A percentile compares a stretch with the other conserved stretches of the same genome.
phyloP scores from a whole-genome alignment of 2,888 invertebrate species.

The Rhodophaea formosa region DNA sequence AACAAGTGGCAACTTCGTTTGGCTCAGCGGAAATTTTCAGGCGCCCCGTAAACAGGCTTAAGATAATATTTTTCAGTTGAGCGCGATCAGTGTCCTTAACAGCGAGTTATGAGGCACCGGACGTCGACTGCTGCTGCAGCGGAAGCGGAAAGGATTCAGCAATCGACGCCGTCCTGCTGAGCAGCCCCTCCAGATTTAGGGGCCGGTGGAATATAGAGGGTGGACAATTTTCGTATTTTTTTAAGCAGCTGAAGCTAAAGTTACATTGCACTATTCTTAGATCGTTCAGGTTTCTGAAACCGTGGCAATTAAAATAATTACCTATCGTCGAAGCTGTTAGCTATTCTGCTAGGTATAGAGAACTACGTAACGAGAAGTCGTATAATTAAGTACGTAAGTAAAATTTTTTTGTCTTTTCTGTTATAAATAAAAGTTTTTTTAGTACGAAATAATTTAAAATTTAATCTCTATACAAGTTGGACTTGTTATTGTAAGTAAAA shows the following conservation, averaged over 20 bases:
- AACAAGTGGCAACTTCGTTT: slow-evolving; percentile 12
- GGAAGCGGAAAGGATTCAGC: slow-evolving; percentile 75
- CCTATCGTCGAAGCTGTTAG: no score
- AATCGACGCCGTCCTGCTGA: slow-evolving; percentile 67
- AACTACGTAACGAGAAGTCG: no score
- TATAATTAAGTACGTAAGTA: no score
- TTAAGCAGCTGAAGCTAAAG: slow-evolving; percentile 29
- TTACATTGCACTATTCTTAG: no score
- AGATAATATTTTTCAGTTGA: slow-evolving; percentile 57
- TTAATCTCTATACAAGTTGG: not conserved
- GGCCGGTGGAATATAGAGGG: no score
- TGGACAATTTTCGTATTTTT: slow-evolving; percentile 44
- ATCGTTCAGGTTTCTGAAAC: no score
- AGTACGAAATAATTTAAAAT: no score
- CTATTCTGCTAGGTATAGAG: no score
- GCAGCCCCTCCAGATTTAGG: slow-evolving; percentile 37
- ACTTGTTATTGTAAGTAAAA: slow-evolving; percentile 13
- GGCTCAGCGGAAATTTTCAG: slow-evolving; percentile 37
- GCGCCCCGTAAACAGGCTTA: slow-evolving; percentile 46
- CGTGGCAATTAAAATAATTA: no score
- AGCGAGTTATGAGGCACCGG: slow-evolving; percentile 62
- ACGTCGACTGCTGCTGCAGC: slow-evolving; percentile 54
- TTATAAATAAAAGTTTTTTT: no score
- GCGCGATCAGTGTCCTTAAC: slow-evolving; percentile 57
- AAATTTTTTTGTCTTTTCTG: no score